Evolutionary conservation across 2,797 vertebrate species (phyloP).

Genomic region (Eidolon dupreanum): DNA sequence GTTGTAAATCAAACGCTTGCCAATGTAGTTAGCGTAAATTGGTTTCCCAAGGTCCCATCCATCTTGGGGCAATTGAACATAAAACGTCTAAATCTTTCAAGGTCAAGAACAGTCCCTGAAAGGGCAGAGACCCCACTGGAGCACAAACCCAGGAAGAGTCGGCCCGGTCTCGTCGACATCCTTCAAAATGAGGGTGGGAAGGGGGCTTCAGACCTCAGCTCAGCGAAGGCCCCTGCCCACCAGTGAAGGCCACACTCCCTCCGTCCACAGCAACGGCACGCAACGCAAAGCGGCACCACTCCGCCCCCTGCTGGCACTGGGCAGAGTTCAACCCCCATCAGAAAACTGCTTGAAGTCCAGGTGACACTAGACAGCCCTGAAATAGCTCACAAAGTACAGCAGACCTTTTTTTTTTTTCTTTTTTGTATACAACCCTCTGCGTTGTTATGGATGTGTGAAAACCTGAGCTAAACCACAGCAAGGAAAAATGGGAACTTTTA

Average conservation of each 20-base stretch:
- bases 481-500: neutral
- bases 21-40: neutral
- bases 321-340: neutral
- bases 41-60: neutral
- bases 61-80: neutral
- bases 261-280: neutral
- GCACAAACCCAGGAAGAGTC: neutral
- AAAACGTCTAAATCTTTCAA: neutral
- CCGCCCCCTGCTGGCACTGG: too few species aligned
- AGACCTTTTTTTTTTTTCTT: neutral
- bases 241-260: fast-evolving
- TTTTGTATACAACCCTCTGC: too few species aligned
- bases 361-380: too few species aligned
- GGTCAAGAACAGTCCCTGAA: neutral
- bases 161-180: neutral
- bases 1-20: neutral
- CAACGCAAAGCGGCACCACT: fast-evolving
- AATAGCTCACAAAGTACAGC: neutral
- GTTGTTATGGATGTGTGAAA: neutral
- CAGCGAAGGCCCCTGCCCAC: too few species aligned
- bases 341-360: neutral
- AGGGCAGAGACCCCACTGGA: neutral
- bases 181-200: neutral
- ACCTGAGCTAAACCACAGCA: neutral
- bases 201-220: neutral